A percentile compares a stretch with the other conserved stretches of the same genome.
These are phyloP conservation scores for Stegastes partitus DNA, from an alignment of 2,113 vertebrate species.

Conservation along the genomic window DNA sequence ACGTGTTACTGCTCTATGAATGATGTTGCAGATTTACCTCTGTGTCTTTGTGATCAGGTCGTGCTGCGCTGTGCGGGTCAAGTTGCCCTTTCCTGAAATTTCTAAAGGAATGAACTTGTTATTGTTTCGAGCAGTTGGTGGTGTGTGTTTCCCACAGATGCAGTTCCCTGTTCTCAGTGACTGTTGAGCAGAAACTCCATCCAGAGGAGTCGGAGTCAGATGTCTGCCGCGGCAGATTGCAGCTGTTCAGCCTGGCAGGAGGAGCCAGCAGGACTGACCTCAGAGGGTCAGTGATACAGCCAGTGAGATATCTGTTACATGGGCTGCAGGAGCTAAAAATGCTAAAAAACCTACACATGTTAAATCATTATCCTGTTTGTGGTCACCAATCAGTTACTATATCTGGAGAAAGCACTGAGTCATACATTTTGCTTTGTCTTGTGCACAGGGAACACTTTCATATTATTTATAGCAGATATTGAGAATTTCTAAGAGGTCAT, in stretches of 20 bases:
- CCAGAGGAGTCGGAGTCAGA: conserved; percentile 45
- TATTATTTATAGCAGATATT: too few species aligned
- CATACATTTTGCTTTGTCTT: neutral
- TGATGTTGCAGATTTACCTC: neutral
- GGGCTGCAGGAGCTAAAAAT: conserved; percentile 5
- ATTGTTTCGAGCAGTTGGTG: neutral
- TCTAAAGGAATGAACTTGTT: neutral
- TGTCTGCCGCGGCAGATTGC: conserved; percentile 74
- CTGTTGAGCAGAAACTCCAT: conserved; percentile 75
- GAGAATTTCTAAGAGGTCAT: too few species aligned
- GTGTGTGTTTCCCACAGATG: conserved; percentile 53
- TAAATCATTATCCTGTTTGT: neutral
- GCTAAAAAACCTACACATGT: neutral
- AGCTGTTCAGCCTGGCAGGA: conserved; percentile 82
- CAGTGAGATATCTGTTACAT: conserved; percentile 19
- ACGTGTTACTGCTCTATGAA: neutral
- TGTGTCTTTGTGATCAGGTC: neutral
- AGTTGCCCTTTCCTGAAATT: neutral
- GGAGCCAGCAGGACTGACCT: conserved; percentile 69
- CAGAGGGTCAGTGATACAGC: conserved; percentile 59
- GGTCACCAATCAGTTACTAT: neutral
- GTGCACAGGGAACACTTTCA: neutral
- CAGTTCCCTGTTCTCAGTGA: conserved; percentile 82
- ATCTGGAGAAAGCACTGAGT: neutral
- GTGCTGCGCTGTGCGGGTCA: neutral